Evolutionary conservation across 2,888 invertebrate species (phyloP), one percentile per base, ranked within the genome.

Genomic region (Lasioglossum marginatum): DNA sequence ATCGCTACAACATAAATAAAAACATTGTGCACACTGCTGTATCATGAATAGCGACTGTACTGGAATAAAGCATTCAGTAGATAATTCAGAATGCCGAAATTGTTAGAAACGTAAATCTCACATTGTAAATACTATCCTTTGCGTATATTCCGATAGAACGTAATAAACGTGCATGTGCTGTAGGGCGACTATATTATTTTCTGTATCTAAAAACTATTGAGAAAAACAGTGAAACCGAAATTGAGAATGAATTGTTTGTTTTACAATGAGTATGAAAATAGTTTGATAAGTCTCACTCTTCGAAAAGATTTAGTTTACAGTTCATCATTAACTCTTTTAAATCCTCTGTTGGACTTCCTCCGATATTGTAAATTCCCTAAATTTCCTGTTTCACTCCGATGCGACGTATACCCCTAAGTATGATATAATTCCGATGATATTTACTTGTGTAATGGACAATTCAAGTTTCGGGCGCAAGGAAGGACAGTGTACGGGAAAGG

Each of bases 1-100:
- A 66, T 66, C 66, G 63, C 14, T 19, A 2, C 63, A 16, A 63
- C 63, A 63, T 63, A 31, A 66, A 66, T 66, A 66, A 66, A 60
- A 66, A 66, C 31, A 34, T 12, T 4, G 14, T 3, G 34, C 19
- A 19, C 34, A 19, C 34, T 19, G 34, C 34, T 8, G 19, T 31
- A 3, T 31, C 60, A 31, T 63, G 27, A 5, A 34, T 66, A 45
- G 16, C 31, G 16, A 19, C 8, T 52, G 19, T 8, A 6, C 31
- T 6, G 66, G 3, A 66, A 66, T 66, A 66, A 66, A 66, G 66
- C 34, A 19, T 19, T 34, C 6, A 0, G 3, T 34, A 66, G 31
- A 66, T 66, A 66, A 34, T 66, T 66, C 34, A 2, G 3, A 19
- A 66, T 5, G 34, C 19, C 19, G 16, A 34, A 34, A 66, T 66